Percentiles rank a stretch among this genome's conserved stretches.
Evolutionary conservation across 2,888 invertebrate species (phyloP).

Genomic region (Ichneumoninae sp.): DNA sequence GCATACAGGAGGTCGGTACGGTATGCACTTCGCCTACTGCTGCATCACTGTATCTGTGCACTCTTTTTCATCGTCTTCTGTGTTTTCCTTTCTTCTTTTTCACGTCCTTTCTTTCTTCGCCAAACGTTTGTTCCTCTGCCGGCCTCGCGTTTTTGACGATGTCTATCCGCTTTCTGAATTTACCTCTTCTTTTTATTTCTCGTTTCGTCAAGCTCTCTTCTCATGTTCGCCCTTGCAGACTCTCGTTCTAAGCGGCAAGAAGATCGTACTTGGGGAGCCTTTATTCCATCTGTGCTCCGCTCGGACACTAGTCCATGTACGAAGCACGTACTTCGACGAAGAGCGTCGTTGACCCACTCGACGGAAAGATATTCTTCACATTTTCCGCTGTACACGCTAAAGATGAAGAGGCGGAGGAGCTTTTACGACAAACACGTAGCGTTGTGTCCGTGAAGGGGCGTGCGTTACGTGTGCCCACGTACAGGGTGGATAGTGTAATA

Average conservation of each 20-base stretch:
- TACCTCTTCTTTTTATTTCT: not conserved
- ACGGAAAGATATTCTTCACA: slow-evolving; percentile 55
- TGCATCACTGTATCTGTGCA: not conserved
- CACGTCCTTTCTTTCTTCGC: slow-evolving; percentile 5
- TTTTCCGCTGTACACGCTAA: slow-evolving; percentile 32
- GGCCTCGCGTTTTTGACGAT: slow-evolving; percentile 2
- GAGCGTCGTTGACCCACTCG: slow-evolving; percentile 60
- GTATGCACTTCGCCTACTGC: not conserved
- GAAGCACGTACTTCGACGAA: slow-evolving; percentile 46
- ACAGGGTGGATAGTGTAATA: slow-evolving; percentile 4
- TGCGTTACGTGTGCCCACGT: not conserved
- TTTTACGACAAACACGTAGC: slow-evolving; percentile 9
- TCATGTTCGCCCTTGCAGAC: slow-evolving; percentile 18
- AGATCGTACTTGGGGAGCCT: slow-evolving; percentile 33
- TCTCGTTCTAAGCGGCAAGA: slow-evolving; percentile 27
- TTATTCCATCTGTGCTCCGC: slow-evolving; percentile 29
- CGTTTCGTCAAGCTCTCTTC: slow-evolving; percentile 25
- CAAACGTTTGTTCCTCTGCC: slow-evolving; percentile 10
- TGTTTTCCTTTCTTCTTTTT: not conserved
- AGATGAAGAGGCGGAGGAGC: slow-evolving; percentile 31
- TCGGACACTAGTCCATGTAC: slow-evolving; percentile 16
- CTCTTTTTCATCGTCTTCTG: slow-evolving; percentile 16
- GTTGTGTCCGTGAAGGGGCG: not conserved
- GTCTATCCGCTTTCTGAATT: not conserved
- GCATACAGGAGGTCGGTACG: not conserved